These are phyloP conservation scores for Argyrosomus regius DNA, from an alignment of 2,797 vertebrate species.

Conservation along the genomic window DNA sequence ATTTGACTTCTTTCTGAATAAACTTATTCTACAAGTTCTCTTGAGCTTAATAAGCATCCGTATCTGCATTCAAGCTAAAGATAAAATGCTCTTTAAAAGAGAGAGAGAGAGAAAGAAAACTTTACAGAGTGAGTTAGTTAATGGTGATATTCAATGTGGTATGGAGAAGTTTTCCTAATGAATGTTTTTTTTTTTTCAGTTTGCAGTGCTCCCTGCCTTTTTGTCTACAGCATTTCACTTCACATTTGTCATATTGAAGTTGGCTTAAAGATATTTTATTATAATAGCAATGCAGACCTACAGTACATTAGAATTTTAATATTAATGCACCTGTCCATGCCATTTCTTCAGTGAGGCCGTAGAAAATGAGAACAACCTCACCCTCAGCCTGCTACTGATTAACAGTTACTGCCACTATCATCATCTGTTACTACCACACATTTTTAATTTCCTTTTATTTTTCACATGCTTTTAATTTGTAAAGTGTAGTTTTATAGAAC, in stretches of 20 bases:
- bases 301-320: background rate
- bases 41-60: slow-evolving; percentile 28
- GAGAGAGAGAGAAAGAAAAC: background rate
- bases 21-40: slow-evolving; percentile 37
- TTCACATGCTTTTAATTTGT: background rate
- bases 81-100: slow-evolving; percentile 28
- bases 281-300: background rate
- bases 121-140: slow-evolving; percentile 10
- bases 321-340: background rate
- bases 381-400: background rate
- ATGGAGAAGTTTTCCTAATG: slow-evolving; percentile 30
- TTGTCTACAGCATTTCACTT: slow-evolving; percentile 1
- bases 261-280: slow-evolving; percentile 11
- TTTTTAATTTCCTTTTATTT: background rate
- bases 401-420: background rate
- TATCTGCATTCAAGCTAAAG: slow-evolving; percentile 41
- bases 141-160: slow-evolving; percentile 30
- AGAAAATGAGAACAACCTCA: background rate
- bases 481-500: background rate
- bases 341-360: background rate
- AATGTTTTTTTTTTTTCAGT: slow-evolving; percentile 23
- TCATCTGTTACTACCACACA: background rate
- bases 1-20: slow-evolving; percentile 33
- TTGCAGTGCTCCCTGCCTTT: background rate
- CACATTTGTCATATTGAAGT: slow-evolving; percentile 8